phyloP scores from a whole-genome alignment of 2,113 vertebrate genomes.

The Rhea americana region DNA sequence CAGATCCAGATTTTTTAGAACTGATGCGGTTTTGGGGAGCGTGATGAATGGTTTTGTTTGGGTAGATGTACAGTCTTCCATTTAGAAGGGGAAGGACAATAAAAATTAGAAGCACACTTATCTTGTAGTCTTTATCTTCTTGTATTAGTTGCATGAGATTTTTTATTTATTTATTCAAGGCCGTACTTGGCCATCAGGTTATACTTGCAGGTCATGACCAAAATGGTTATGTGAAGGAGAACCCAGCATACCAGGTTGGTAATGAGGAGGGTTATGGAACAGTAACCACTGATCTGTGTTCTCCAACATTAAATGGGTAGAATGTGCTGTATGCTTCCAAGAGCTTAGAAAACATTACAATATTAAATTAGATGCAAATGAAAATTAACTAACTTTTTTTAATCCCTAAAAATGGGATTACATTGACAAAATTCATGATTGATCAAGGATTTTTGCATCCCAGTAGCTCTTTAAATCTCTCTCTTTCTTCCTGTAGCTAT shows the following conservation, averaged over 20 bases:
- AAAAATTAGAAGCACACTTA: fast-evolving
- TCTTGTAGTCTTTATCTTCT: fast-evolving
- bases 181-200: background rate
- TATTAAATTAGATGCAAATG: background rate
- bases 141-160: background rate
- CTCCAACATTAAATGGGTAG: background rate
- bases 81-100: background rate
- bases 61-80: no score
- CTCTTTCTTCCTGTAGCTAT: background rate
- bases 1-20: background rate
- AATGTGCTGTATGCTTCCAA: background rate
- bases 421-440: fast-evolving
- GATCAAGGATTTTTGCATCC: background rate
- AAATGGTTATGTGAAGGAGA: background rate
- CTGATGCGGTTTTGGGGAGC: background rate
- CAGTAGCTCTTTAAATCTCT: background rate
- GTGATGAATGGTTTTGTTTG: fast-evolving
- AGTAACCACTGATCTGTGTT: background rate
- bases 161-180: background rate
- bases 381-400: background rate
- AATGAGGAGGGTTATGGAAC: background rate
- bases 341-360: background rate
- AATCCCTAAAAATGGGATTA: fast-evolving
- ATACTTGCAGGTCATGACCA: background rate
- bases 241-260: no score